Evolutionary conservation across 2,113 vertebrate genomes (phyloP).

Genomic region (Emydura subglobosa): DNA sequence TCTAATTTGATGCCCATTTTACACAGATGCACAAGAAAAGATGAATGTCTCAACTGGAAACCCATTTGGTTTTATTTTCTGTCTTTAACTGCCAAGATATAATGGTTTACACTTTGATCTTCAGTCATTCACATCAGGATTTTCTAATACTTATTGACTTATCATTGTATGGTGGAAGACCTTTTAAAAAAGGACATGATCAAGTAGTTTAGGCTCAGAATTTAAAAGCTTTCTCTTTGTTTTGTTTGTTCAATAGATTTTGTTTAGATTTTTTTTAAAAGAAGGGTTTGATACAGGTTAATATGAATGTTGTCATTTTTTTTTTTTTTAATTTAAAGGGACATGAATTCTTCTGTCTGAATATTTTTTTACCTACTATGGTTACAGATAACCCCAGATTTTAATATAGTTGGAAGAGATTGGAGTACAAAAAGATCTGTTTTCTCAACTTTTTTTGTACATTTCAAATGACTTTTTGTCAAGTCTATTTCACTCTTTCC

Average conservation of each 20-base stretch:
- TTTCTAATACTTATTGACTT: background rate
- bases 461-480: background rate
- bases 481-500: background rate
- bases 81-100: slow-evolving; percentile 25
- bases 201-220: background rate
- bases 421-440: background rate
- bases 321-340: background rate
- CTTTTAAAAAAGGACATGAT: slow-evolving; percentile 39
- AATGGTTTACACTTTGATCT: slow-evolving; percentile 39
- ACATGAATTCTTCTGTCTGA: background rate
- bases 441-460: background rate
- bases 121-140: background rate
- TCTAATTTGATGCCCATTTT: background rate
- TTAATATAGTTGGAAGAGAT: background rate
- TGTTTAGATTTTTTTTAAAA: background rate
- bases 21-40: slow-evolving; percentile 8
- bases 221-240: background rate
- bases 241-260: background rate
- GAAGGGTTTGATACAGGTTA: background rate
- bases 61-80: background rate
- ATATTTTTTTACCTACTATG: background rate
- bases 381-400: background rate
- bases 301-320: background rate
- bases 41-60: background rate
- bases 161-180: slow-evolving; percentile 2